These are phyloP conservation scores for Cnemophilus loriae DNA, from an alignment of 2,113 vertebrate genomes.

Conservation along the genomic window DNA sequence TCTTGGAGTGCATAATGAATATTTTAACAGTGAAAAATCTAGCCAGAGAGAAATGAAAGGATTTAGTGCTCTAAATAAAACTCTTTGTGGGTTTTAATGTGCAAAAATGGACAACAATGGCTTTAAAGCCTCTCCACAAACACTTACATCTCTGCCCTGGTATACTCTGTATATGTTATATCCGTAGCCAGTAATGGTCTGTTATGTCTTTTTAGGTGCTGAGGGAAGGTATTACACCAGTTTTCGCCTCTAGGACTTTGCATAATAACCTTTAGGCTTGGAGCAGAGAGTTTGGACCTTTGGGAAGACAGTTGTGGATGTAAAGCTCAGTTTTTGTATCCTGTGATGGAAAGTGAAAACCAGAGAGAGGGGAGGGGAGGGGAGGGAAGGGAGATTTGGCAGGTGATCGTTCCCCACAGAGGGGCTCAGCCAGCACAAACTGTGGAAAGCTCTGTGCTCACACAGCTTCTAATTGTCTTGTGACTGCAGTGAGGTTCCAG, in stretches of 20 bases:
- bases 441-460: background rate
- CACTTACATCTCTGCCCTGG: slow-evolving; percentile 42
- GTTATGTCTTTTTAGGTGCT: background rate
- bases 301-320: background rate
- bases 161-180: slow-evolving; percentile 15
- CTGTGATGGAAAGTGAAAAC: background rate
- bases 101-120: slow-evolving; percentile 75
- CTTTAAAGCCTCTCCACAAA: slow-evolving; percentile 65
- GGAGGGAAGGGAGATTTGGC: background rate
- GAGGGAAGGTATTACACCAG: background rate
- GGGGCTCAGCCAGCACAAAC: background rate
- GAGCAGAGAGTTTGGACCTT: background rate
- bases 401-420: background rate
- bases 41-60: slow-evolving; percentile 69
- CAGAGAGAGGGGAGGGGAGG: background rate
- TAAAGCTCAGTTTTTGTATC: background rate
- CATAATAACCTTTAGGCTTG: slow-evolving; percentile 12
- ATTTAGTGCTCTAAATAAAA: slow-evolving; percentile 79
- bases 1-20: slow-evolving; percentile 80
- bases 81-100: slow-evolving; percentile 79
- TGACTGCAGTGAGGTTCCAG: background rate
- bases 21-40: slow-evolving; percentile 85
- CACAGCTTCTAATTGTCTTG: background rate
- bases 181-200: slow-evolving; percentile 53
- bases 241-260: slow-evolving; percentile 3